Base-by-base conservation (phyloP, 2,113 vertebrate genomes). In the Geococcyx californianus region DNA sequence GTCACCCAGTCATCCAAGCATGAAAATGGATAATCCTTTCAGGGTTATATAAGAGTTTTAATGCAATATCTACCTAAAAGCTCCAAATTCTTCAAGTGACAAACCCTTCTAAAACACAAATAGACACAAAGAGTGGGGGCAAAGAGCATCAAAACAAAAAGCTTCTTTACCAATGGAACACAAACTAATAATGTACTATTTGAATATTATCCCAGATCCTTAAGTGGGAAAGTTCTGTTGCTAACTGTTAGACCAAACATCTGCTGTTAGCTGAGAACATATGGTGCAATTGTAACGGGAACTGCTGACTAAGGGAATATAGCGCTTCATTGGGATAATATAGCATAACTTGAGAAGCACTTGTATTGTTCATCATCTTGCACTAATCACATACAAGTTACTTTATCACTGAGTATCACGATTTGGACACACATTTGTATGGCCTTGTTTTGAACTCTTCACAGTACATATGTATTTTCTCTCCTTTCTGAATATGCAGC, bases 231-330 rank as follows among this genome's bases (percentile, higher is more conserved):
- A 45, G 73, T 76, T 84, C 33, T 59, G 66, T 12, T 44, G 54
- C 51, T 95, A 95, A 96, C 90, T 93, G 56, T 95, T 92, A 92
- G 80, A 83, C n/a, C 3, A 5, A 45, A 52, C 91, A 94, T 95
- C 87, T 89, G 95, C 82, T 88, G 36, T 91, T 85, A 80, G 77
- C 52, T 44, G 69, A 82, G 66, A 94, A 67, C 93, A 95, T 93
- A 93, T 55, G 94, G 89, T 19, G 16, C 44, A 59, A 77, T 10
- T 79, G 9, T 75, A 92, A 84, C 0, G 3, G 54, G 63, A 94
- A 94, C 29, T 89, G 89, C 89, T 91, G 91, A 92, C 74, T 97
- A 90, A 94, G 64, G 69, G 20, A 89, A 93, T 44, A 78, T 6
- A 68, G 54, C 31, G 40, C 42, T 86, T 59, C 2, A 49, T 79